phyloP scores from a whole-genome alignment of 2,888 invertebrate species.

The Muschampia plurimacula region DNA sequence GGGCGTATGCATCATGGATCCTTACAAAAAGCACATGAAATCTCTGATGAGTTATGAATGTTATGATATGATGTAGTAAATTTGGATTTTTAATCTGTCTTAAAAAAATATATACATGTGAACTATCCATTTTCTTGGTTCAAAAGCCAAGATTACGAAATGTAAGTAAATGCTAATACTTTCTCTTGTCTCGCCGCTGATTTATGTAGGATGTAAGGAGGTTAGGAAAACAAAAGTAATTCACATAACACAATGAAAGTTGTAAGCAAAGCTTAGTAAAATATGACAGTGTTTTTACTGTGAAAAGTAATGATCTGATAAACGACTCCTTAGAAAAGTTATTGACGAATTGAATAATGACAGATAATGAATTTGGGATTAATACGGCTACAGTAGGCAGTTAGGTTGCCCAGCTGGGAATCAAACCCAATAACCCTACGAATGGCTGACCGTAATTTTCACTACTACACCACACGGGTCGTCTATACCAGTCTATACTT shows the following conservation, averaged over 20 bases:
- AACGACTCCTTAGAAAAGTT: neutral
- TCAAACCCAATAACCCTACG: no score
- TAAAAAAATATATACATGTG: conserved; percentile 23
- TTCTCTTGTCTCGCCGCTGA: conserved; percentile 75
- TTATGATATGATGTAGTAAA: neutral
- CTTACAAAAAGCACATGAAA: neutral
- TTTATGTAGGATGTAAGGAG: conserved; percentile 71
- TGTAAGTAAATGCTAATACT: conserved; percentile 64
- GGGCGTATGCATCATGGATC: neutral
- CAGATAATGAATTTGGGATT: no score
- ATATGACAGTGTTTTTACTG: conserved; percentile 2
- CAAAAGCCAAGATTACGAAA: conserved; percentile 72
- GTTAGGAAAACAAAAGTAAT: conserved; percentile 74
- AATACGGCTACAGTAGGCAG: no score
- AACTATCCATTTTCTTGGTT: conserved; percentile 62
- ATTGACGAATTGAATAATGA: no score
- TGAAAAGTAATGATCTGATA: neutral
- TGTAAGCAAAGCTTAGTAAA: conserved; percentile 16
- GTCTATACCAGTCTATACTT: no score
- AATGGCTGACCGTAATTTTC: no score
- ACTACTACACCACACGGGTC: no score
- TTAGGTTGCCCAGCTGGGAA: no score
- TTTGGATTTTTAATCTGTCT: neutral
- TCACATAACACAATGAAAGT: conserved; percentile 13
- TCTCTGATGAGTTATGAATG: neutral